Conservation (phyloP, 2,113 vertebrate genomes). For the Oreochromis niloticus region DNA sequence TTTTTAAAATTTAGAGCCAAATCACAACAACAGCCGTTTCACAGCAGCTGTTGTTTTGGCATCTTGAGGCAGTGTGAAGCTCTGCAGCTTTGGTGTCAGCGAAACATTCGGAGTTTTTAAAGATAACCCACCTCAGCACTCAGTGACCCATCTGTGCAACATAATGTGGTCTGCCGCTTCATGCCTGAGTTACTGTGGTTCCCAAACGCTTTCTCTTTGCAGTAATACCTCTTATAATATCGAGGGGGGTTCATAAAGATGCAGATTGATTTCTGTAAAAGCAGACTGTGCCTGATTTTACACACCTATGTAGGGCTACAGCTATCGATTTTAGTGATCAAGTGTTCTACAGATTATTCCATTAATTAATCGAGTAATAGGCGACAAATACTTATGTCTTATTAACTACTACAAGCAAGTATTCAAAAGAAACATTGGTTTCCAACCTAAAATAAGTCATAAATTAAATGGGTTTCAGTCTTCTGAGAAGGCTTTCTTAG, state of each 20-base stretch:
- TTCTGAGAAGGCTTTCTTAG: neutral
- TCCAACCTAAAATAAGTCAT: neutral
- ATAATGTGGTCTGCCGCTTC: neutral
- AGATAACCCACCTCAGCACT: neutral
- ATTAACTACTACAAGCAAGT: fast-evolving
- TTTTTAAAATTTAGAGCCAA: fast-evolving
- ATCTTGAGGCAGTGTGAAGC: neutral
- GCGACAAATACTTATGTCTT: neutral
- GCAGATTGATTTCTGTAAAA: neutral
- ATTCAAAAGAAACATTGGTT: neutral
- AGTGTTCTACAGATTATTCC: neutral
- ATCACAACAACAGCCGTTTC: neutral
- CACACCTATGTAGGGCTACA: neutral
- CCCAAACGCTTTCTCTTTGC: neutral
- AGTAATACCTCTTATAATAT: neutral
- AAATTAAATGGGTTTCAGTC: neutral
- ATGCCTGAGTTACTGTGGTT: neutral
- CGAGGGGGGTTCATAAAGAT: neutral
- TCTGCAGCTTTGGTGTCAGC: neutral
- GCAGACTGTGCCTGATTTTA: fast-evolving
- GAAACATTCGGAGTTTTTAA: neutral
- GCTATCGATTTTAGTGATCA: neutral
- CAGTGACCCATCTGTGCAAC: neutral
- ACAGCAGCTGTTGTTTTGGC: neutral
- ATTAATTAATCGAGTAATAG: neutral